Conservation (phyloP, 2,888 invertebrate genomes). For the Melanotus villosus region DNA sequence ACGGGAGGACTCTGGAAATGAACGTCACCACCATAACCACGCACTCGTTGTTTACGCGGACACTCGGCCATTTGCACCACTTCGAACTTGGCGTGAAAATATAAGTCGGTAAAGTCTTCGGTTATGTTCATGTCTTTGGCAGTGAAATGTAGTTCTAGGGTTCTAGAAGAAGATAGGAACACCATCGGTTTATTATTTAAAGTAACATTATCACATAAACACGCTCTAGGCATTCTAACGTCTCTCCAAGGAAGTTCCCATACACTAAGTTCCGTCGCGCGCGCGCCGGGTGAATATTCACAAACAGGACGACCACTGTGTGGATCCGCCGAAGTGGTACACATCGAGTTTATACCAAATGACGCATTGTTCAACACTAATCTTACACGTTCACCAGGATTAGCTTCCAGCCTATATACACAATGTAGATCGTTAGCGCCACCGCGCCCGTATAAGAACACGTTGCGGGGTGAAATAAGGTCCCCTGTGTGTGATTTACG, state of each 20-base stretch:
- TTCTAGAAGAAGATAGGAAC: slow-evolving; percentile 77
- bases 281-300: slow-evolving; percentile 63
- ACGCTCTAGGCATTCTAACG: slow-evolving; percentile 79
- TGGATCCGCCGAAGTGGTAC: slow-evolving; percentile 80
- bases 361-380: slow-evolving; percentile 80
- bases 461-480: slow-evolving; percentile 79
- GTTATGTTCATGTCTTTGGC: slow-evolving; percentile 81
- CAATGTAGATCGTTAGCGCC: slow-evolving; percentile 84
- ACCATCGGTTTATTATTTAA: slow-evolving; percentile 74
- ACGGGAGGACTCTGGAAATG: slow-evolving; percentile 76
- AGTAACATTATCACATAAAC: slow-evolving; percentile 83
- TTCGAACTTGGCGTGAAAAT: slow-evolving; percentile 83
- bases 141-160: slow-evolving; percentile 83
- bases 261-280: slow-evolving; percentile 72
- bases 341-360: slow-evolving; percentile 78
- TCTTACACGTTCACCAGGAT: slow-evolving; percentile 74
- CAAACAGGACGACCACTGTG: slow-evolving; percentile 80
- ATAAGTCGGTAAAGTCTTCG: slow-evolving; percentile 87
- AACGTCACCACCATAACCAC: slow-evolving; percentile 78
- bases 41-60: slow-evolving; percentile 75
- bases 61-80: slow-evolving; percentile 77
- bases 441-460: slow-evolving; percentile 87
- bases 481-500: slow-evolving; percentile 76
- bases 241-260: slow-evolving; percentile 83
- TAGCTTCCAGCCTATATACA: slow-evolving; percentile 82